phyloP scores from a whole-genome alignment of 2,113 vertebrate genomes.

The Psophia crepitans region DNA sequence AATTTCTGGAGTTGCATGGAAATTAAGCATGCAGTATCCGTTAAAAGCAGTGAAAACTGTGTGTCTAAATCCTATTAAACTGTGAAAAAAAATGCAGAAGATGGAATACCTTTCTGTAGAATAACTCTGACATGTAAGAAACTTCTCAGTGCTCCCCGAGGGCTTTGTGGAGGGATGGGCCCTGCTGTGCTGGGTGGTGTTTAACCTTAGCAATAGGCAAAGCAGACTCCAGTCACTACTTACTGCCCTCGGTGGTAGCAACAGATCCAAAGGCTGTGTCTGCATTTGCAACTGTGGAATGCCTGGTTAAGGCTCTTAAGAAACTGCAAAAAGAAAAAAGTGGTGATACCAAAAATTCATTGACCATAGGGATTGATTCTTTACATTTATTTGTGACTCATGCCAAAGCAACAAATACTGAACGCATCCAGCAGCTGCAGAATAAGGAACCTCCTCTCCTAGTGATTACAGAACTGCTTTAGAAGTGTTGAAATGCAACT shows the following conservation, averaged over 20 bases:
- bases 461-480: neutral
- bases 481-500: neutral
- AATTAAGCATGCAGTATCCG: neutral
- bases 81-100: neutral
- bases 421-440: neutral
- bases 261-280: neutral
- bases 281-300: neutral
- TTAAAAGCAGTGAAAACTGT: neutral
- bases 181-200: neutral
- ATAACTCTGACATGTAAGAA: neutral
- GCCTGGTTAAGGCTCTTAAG: neutral
- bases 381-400: neutral
- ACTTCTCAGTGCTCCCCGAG: neutral
- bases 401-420: neutral
- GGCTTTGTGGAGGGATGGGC: neutral
- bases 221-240: neutral
- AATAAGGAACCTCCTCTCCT: neutral
- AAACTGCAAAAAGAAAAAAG: neutral
- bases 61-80: neutral
- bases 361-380: neutral
- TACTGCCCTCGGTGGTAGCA: neutral
- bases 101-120: neutral
- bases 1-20: neutral
- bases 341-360: neutral
- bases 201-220: neutral